phyloP scores from a whole-genome alignment of 2,797 vertebrate species.

The Fistularia commersonii region DNA sequence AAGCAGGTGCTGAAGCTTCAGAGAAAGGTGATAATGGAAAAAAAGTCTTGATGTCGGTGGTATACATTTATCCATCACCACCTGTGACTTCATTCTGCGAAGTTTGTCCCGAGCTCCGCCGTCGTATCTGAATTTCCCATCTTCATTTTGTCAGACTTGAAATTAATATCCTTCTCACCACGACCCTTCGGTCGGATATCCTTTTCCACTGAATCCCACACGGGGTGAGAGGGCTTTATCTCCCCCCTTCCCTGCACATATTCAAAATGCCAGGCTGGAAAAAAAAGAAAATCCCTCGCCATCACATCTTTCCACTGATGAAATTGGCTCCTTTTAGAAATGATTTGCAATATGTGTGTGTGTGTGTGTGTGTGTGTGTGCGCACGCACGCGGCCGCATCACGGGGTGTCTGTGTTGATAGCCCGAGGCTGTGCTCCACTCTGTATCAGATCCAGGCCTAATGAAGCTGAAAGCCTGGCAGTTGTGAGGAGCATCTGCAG shows the following conservation, averaged over 20 bases:
- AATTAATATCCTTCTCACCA: slow-evolving; percentile 23
- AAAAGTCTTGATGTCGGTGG: slow-evolving; percentile 25
- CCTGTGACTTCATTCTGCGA: slow-evolving; percentile 2
- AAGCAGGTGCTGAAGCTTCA: slow-evolving; percentile 3
- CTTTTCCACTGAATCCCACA: slow-evolving; percentile 42
- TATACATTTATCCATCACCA: slow-evolving; percentile 39
- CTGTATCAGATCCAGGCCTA: slow-evolving; percentile 84
- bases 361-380: slow-evolving; percentile 16
- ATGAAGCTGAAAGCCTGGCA: slow-evolving; percentile 87
- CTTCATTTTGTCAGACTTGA: slow-evolving; percentile 32
- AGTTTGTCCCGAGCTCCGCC: not conserved
- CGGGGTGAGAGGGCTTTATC: slow-evolving; percentile 26
- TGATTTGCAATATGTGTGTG: slow-evolving; percentile 48
- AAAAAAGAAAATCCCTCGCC: slow-evolving; percentile 40
- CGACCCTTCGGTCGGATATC: no score
- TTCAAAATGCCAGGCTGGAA: slow-evolving; percentile 39
- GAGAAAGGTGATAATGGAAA: slow-evolving; percentile 22
- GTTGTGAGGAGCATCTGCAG: slow-evolving; percentile 83
- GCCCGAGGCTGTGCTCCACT: slow-evolving; percentile 72
- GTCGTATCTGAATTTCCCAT: slow-evolving; percentile 9
- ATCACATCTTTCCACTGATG: slow-evolving; percentile 55
- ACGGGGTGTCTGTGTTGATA: slow-evolving; percentile 66
- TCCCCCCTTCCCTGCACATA: slow-evolving; percentile 26
- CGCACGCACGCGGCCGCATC: slow-evolving; percentile 29
- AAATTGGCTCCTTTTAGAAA: slow-evolving; percentile 69